Evolutionary conservation across 2,113 vertebrate species (phyloP), one percentile per base, ranked within the genome.

Genomic region (Lamprotornis superbus): DNA sequence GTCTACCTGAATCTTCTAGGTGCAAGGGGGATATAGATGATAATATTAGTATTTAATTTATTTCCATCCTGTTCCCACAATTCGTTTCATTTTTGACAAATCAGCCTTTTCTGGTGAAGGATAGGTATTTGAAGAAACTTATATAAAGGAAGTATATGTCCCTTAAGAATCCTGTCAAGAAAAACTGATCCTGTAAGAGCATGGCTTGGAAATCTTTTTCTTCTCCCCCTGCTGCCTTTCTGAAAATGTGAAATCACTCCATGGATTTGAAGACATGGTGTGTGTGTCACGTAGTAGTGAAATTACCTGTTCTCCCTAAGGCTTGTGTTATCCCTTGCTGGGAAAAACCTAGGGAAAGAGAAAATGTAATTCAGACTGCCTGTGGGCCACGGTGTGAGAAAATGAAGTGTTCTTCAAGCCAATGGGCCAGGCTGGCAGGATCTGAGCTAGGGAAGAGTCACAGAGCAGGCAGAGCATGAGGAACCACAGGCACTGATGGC

Each of bases 241-340:
- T 88, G 87, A 77, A 94, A 76, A 57, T 88, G 27, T 67, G 39
- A 94, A 96, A 61, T 80, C 42, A 57, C 67, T 63, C 47, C 18
- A 31, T 21, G 18, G 46, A 70, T 85, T 76, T 95, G 81, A 89
- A 87, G 90, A 80, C 55, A 65, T 27, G 6, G 30, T 60, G 35
- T 63, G 35, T 63, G 74, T 91, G 50, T 77, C 90, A 76, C 0
- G 0, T 37, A 50, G 82, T 31, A 81, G 92, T 91, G 73, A 93
- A 94, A 89, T 90, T 93, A 94, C 92, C 81, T 93, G 44, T 91
- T 93, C n/a, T 93, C 76, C 90, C 83, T 57, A 56, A 68, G 93
- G 85, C 73, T 53, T 84, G 9, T 73, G 69, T 90, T 96, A 81
- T 61, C 61, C 57, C 83, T 90, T 78, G 61, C 90, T 94, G 90